Conservation (phyloP, 2,888 invertebrate genomes). For the Hanleya hanleyi region DNA sequence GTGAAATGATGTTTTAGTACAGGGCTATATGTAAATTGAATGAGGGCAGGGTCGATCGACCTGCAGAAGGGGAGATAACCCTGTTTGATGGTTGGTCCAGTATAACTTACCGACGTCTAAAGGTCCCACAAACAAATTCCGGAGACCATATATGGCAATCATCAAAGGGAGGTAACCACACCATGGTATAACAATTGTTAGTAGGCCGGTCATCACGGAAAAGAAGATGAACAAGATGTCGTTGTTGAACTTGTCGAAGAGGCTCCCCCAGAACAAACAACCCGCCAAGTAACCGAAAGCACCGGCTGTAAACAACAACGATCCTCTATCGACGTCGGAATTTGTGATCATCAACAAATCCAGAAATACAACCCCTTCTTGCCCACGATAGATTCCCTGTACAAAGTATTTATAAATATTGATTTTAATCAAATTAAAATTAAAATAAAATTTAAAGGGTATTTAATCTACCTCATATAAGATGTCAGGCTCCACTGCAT, state of each 20-base stretch:
- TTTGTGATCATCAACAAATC: background rate
- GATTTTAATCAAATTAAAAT: too few species aligned
- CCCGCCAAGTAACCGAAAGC: background rate
- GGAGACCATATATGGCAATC: background rate
- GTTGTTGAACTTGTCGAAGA: background rate
- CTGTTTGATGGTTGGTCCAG: too few species aligned
- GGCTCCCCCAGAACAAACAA: background rate
- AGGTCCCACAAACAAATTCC: background rate
- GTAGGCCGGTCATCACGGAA: background rate
- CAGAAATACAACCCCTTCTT: background rate
- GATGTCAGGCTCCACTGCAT: too few species aligned
- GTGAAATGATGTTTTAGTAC: too few species aligned
- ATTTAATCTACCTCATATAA: too few species aligned
- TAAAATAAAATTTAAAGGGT: too few species aligned
- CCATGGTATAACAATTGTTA: background rate
- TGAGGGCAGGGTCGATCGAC: too few species aligned
- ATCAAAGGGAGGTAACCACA: background rate
- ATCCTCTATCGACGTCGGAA: background rate
- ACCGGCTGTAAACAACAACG: background rate
- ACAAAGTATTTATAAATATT: too few species aligned
- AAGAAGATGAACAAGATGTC: background rate
- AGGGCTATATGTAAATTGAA: too few species aligned
- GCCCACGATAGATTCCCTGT: background rate
- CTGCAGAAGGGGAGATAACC: too few species aligned
- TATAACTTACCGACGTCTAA: background rate